Evolutionary conservation across 2,888 invertebrate species (phyloP).

Genomic region (Clostera curtula): DNA sequence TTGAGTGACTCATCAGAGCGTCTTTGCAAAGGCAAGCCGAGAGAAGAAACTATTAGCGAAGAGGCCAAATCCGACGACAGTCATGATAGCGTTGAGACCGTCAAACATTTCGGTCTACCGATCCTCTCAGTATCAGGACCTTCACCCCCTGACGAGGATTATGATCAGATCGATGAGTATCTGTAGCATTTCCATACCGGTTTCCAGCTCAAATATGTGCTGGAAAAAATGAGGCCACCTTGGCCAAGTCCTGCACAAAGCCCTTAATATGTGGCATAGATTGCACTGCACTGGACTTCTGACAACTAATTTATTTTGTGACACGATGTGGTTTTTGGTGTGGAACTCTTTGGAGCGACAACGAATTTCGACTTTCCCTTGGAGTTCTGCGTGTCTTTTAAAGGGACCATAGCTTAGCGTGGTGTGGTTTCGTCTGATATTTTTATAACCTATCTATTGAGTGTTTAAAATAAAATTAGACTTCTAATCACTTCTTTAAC

Average conservation of each 20-base stretch:
- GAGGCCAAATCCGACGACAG: slow-evolving; percentile 67
- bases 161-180: slow-evolving; percentile 76
- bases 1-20: slow-evolving; percentile 70
- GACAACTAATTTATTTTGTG: slow-evolving; percentile 29
- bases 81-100: slow-evolving; percentile 62
- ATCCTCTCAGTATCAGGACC: slow-evolving; percentile 87
- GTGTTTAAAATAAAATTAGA: slow-evolving; percentile 39
- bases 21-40: slow-evolving; percentile 56
- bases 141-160: slow-evolving; percentile 84
- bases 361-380: slow-evolving; percentile 43
- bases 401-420: slow-evolving; percentile 59
- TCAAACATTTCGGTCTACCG: slow-evolving; percentile 81
- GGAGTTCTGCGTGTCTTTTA: slow-evolving; percentile 51
- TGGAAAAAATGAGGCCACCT: slow-evolving; percentile 64
- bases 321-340: slow-evolving; percentile 26
- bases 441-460: slow-evolving; percentile 42
- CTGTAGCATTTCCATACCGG: slow-evolving; percentile 75
- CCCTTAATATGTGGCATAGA: slow-evolving; percentile 40
- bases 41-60: slow-evolving; percentile 65
- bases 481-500: slow-evolving; percentile 40
- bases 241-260: slow-evolving; percentile 64
- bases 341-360: slow-evolving; percentile 32
- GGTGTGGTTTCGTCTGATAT: slow-evolving; percentile 47
- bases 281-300: slow-evolving; percentile 37
- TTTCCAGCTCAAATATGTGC: slow-evolving; percentile 69